A percentile compares a stretch with the other conserved stretches of the same genome.
Conservation (phyloP, 2,888 invertebrate genomes). For the Rhamnusium bicolor region DNA sequence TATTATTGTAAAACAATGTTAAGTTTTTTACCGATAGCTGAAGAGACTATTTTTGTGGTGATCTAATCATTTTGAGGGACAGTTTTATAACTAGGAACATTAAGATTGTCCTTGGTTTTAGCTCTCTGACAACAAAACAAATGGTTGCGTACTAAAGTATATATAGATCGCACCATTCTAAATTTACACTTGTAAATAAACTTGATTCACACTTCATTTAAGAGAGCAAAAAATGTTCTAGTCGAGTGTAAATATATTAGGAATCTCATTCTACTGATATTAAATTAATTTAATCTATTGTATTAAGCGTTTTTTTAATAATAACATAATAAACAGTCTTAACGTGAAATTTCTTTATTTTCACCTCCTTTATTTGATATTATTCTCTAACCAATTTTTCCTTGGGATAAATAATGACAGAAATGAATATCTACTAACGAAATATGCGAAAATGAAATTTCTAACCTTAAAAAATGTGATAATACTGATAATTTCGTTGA, state of each 20-base stretch:
- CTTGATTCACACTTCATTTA: conserved; percentile 39
- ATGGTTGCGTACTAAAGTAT: conserved; percentile 37
- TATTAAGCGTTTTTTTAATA: conserved; percentile 68
- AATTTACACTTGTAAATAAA: conserved; percentile 61
- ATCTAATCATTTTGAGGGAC: conserved; percentile 18
- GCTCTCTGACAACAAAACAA: conserved; percentile 51
- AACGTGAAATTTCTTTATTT: conserved; percentile 31
- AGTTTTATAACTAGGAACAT: conserved; percentile 37
- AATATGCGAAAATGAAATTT: too few relatives aligned
- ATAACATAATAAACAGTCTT: conserved; percentile 59
- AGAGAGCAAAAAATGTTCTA: conserved; percentile 64
- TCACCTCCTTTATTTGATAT: not conserved
- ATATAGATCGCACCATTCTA: conserved; percentile 41
- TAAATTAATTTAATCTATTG: conserved; percentile 66
- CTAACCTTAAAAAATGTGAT: too few relatives aligned
- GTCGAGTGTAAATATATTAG: conserved; percentile 69
- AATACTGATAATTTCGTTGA: too few relatives aligned
- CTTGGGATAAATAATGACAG: too few relatives aligned
- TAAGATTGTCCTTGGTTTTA: conserved; percentile 48
- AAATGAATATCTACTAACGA: too few relatives aligned
- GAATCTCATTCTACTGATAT: conserved; percentile 65
- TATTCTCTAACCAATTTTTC: too few relatives aligned
- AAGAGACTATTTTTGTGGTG: not conserved
- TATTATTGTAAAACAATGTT: not conserved
- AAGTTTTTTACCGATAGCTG: not conserved